phyloP scores from a whole-genome alignment of 1,140 invertebrate species.

The Maniola jurtina region DNA sequence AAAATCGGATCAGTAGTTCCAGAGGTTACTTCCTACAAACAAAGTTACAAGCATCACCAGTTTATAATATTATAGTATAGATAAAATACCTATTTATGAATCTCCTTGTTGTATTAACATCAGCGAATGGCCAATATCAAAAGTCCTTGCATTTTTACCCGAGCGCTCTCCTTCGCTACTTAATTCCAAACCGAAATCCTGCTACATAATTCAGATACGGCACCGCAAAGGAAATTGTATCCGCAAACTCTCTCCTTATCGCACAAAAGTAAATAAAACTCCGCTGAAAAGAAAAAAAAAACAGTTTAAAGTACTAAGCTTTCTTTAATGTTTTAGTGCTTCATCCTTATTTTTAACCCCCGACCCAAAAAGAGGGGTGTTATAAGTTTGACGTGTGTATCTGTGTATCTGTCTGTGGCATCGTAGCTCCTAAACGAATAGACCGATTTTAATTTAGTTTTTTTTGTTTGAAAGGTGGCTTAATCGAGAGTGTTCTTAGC shows the following conservation, averaged over 20 bases:
- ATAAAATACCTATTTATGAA: too few relatives aligned
- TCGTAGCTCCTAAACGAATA: too few relatives aligned
- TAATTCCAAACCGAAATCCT: conserved; percentile 25
- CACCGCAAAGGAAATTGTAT: conserved; percentile 32
- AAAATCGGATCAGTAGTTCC: too few relatives aligned
- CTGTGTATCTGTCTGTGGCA: too few relatives aligned
- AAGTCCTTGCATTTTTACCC: conserved; percentile 12
- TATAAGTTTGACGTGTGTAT: too few relatives aligned
- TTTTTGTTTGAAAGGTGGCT: too few relatives aligned
- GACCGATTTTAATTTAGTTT: too few relatives aligned
- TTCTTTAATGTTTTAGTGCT: conserved; percentile 5
- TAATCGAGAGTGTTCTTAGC: too few relatives aligned
- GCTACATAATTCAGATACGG: conserved; percentile 28
- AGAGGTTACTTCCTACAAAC: too few relatives aligned
- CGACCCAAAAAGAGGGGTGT: too few relatives aligned
- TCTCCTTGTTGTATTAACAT: background rate
- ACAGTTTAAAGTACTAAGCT: background rate
- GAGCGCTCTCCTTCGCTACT: conserved; percentile 14
- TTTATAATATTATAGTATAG: too few relatives aligned
- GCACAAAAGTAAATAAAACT: conserved; percentile 29
- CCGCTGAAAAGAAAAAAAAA: background rate
- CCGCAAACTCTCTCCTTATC: conserved; percentile 30
- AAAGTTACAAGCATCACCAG: too few relatives aligned
- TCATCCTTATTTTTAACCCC: conserved; percentile 1
- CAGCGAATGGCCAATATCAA: conserved; percentile 7